Base-by-base conservation (phyloP, 2,888 invertebrate genomes). In the Dynastes tityus region DNA sequence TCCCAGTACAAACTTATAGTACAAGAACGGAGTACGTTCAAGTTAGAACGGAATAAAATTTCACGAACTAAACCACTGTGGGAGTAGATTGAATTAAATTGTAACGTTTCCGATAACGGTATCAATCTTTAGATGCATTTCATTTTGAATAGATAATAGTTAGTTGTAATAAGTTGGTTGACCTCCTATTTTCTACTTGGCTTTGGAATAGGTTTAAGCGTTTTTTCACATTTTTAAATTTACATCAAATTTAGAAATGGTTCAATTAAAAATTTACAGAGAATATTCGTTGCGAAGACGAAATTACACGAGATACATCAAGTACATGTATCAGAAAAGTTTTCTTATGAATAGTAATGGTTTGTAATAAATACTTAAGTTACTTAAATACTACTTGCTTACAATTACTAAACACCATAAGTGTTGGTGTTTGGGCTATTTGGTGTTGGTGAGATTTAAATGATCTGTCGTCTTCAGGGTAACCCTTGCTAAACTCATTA, bases 31-130 rank as follows among this genome's bases (percentile, higher is more conserved):
- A 51, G 51, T 27, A 29, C 13, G 68, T 68, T 13, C 22, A 49
- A 67, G 13, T 27, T 40, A 68, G 13, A 51, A 27, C 51, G 27
- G 27, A 68, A 68, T 51, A 22, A 68, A 68, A 68, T 51, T 29
- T 51, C 27, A 51, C 29, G 68, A 51, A 51, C 9, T 68, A 68
- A 68, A 51, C 51, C 51, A 68, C 68, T 6, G 51, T 6, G 22
- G 55, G 22, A 51, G 16, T 22, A 51, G 51, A 51, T 29, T 68
- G 11, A 51, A 51, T 51, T 68, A 49, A 51, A 51, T 51, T 68
- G 22, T 49, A 68, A 51, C 49, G 68, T n/a, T 1, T 6, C n/a
- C 29, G 27, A 27, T 68, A 51, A 51, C 11, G 22, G 13, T 51
- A 29, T 51, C 27, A 51, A 27, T 13, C 29, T 51, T 22, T 1